Evolutionary conservation across 2,113 vertebrate genomes (phyloP).

Genomic region (Pollimyrus isidori): DNA sequence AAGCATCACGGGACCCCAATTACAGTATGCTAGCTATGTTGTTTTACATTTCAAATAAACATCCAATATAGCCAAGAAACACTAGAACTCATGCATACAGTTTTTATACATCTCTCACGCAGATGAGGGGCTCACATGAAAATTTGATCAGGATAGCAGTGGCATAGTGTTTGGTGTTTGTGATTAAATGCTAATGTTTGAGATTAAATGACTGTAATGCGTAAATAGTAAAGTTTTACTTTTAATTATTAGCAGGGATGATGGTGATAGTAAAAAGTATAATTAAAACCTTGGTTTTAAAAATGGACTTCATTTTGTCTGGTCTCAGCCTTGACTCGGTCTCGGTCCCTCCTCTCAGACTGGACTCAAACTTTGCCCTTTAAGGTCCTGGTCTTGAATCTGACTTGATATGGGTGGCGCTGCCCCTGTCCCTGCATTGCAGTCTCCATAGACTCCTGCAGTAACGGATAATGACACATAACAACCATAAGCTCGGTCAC

Average conservation of each 20-base stretch:
- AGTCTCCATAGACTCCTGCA: neutral
- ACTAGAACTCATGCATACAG: neutral
- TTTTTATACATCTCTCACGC: neutral
- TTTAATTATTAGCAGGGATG: neutral
- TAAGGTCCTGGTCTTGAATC: neutral
- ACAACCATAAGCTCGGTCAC: neutral
- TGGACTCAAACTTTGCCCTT: neutral
- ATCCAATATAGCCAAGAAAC: neutral
- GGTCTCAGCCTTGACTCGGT: neutral
- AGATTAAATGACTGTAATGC: neutral
- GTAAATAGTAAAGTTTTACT: neutral
- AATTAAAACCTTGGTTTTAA: neutral
- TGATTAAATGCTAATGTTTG: neutral
- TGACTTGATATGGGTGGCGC: neutral
- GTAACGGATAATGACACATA: neutral
- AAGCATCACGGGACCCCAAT: too few species aligned
- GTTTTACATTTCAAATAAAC: neutral
- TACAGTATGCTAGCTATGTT: neutral
- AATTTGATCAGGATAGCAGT: neutral
- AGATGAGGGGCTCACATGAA: neutral
- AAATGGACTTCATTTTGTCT: neutral
- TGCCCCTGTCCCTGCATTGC: neutral
- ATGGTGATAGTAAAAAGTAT: neutral
- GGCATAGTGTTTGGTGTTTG: neutral
- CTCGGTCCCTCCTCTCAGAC: neutral